Evolutionary conservation across 35 echinoderm and acorn worm genomes (phyloP).

Genomic region (Diadema setosum): DNA sequence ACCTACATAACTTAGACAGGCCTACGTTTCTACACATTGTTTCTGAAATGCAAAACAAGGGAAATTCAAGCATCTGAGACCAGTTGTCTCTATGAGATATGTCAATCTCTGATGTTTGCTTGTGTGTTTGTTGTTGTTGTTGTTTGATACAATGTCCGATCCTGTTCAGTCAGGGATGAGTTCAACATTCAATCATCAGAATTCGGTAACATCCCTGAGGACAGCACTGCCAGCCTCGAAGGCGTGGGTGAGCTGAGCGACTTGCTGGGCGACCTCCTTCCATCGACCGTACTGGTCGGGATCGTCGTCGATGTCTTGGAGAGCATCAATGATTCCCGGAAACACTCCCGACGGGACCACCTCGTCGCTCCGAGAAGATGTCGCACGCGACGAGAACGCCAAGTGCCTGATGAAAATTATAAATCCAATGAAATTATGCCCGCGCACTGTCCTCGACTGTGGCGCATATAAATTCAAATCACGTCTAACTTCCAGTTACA

Average conservation of each 20-base stretch:
- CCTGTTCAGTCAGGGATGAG: neutral
- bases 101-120: too few species aligned
- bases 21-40: too few species aligned
- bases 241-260: neutral
- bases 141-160: too few species aligned
- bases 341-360: neutral
- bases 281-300: neutral
- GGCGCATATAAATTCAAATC: too few species aligned
- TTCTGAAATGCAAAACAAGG: too few species aligned
- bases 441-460: too few species aligned
- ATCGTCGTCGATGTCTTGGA: slow-evolving; percentile 2
- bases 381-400: neutral
- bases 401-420: neutral
- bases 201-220: neutral
- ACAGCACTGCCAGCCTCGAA: neutral
- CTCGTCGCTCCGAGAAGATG: neutral
- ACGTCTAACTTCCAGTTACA: too few species aligned
- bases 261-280: slow-evolving; percentile 5
- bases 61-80: too few species aligned
- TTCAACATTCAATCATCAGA: neutral
- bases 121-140: too few species aligned
- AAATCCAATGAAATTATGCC: too few species aligned
- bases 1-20: too few species aligned
- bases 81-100: too few species aligned
- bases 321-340: slow-evolving; percentile 12